Percentiles rank a stretch among this genome's conserved stretches.
Evolutionary conservation across 2,888 invertebrate genomes (phyloP).

Genomic region (Tinea trinotella): DNA sequence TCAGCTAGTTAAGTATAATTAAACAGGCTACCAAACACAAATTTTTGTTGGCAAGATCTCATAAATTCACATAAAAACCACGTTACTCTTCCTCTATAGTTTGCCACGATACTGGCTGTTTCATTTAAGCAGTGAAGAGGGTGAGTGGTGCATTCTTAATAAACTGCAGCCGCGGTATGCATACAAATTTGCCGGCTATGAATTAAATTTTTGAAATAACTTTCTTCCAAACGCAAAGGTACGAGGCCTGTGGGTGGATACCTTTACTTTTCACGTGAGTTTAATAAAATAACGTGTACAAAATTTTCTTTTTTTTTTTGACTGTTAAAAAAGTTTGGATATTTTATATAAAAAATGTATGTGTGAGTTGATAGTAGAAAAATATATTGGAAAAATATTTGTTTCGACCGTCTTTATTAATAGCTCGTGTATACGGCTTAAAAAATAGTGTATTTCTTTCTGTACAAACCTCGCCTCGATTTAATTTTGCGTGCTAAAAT

Average conservation of each 20-base stretch:
- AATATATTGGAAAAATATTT: too few relatives aligned
- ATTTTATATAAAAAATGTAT: too few relatives aligned
- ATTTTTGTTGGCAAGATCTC: too few relatives aligned
- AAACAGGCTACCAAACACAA: too few relatives aligned
- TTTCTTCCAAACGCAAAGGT: slow-evolving; percentile 16
- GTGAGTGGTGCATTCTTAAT: slow-evolving; percentile 52
- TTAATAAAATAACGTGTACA: slow-evolving; percentile 2
- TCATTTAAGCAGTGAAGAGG: slow-evolving; percentile 34
- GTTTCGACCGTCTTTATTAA: too few relatives aligned
- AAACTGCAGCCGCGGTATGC: slow-evolving; percentile 54
- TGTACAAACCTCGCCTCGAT: background rate
- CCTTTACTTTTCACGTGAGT: background rate
- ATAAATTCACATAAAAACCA: too few relatives aligned
- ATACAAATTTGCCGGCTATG: slow-evolving; percentile 45
- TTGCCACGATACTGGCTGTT: background rate
- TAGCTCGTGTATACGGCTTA: too few relatives aligned
- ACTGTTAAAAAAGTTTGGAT: too few relatives aligned
- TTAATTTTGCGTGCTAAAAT: slow-evolving; percentile 3
- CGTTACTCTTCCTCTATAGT: background rate
- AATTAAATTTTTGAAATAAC: slow-evolving; percentile 17
- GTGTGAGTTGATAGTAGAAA: too few relatives aligned
- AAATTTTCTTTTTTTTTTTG: background rate
- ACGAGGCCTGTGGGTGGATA: background rate
- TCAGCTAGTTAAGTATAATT: too few relatives aligned
- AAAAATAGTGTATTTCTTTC: background rate